Evolutionary conservation across 2,113 vertebrate genomes (phyloP), one percentile per base, ranked within the genome.

Genomic region (Scartelaos histophorus): DNA sequence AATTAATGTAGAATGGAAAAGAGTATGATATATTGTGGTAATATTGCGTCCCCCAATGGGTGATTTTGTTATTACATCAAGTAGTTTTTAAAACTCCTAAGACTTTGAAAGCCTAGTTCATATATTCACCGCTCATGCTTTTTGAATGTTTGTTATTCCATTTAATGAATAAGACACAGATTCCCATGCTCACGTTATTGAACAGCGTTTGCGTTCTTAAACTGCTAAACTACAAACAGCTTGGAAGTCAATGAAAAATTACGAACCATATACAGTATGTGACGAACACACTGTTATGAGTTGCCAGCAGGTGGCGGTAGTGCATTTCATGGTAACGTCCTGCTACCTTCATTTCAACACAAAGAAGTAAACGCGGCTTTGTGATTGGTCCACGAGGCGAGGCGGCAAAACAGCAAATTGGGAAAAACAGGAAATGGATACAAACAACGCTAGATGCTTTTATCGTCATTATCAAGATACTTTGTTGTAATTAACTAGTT

Each of bases 381-480:
- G 35, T 80, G 64, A 88, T 88, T 90, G 90, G 87, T 62, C 60
- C 2, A 35, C 19, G 9, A 10, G 7, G 67, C 13, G 5, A 47
- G 74, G 86, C 89, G 87, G 84, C 79, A 88, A 89, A 82, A 65
- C 1, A 38, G 11, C 16, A 60, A 75, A 29, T n/a, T 2, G 29
- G 2, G 29, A 4, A 29, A 29, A n/a, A 3, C 54, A 60, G 60
- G n/a, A 58, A 43, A 24, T 53, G n/a, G 58, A 24, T 21, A 46
- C 0, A 24, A 45, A 46, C 38, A 65, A 21, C 16, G 22, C 10
- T 35, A 9, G 34, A 19, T 3, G 0, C 6, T 19, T n/a, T 21
- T 16, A 10, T 25, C 22, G 22, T 24, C 5, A 16, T 13, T 22
- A 43, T 12, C 11, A n/a, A 19, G 7, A n/a, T 2, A 38, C 3